Base-by-base conservation (phyloP, 2,113 vertebrate genomes). In the Cacatua alba region DNA sequence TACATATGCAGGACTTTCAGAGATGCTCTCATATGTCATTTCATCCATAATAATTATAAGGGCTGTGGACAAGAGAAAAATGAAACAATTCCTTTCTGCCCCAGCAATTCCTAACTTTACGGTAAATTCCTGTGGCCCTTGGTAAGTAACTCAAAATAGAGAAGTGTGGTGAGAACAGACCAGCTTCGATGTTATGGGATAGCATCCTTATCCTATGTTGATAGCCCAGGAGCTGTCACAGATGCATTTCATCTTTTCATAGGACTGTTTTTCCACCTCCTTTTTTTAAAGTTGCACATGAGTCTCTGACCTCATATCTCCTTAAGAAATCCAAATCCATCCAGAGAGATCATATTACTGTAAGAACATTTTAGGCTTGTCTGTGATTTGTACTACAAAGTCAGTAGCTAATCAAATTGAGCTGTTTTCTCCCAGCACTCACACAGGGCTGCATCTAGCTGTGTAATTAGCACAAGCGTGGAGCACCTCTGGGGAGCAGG, bases 381-480 rank as follows among this genome's bases (percentile, higher is more conserved):
- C 9, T 39, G 12, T n/a, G 43, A 57, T 72, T 76, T 69, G 17
- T 88, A 5, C 28, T 65, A 46, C 24, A 70, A 86, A 63, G 14
- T 14, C 35, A 18, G n/a, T 18, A 72, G 41, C 5, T 35, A 59
- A 53, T 28, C 9, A 72, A 52, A 52, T 2, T 13, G 53, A 43
- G 25, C 14, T 52, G 23, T n/a, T 35, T 68, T 43, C 15, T 52
- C 25, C 26, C 48, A 37, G 33, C 8, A 2, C 24, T n/a, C 64
- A 48, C 1, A 10, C 37, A 59, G 44, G 39, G 41, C 64, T 81
- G 52, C 29, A 33, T 6, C 33, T 39, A 5, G 29, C 37, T 63
- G 18, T 71, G 52, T 46, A 72, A 21, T n/a, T 35, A 69, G 17
- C 15, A 17, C 3, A 17, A 71, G n/a, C 16, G 2, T 0, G 0